These are phyloP conservation scores for Agriopis leucophaearia DNA, from an alignment of 2,888 invertebrate species.

Conservation along the genomic window DNA sequence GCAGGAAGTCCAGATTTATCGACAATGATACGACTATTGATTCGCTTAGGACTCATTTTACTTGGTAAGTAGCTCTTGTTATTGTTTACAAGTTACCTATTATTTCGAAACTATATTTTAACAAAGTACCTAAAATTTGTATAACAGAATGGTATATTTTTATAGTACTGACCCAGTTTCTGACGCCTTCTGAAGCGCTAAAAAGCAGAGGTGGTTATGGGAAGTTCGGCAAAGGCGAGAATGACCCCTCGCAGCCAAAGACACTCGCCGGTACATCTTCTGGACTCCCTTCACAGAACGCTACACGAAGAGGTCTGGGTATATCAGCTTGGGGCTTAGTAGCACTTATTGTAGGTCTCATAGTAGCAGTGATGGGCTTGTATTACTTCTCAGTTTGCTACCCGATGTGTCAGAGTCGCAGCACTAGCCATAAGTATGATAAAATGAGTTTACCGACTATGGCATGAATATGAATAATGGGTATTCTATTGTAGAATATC, in stretches of 20 bases:
- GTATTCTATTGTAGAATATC: slow-evolving; percentile 46
- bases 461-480: slow-evolving; percentile 48
- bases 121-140: no score
- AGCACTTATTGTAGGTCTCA: slow-evolving; percentile 80
- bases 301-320: slow-evolving; percentile 73
- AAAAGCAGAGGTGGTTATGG: slow-evolving; percentile 50
- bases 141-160: slow-evolving; percentile 36
- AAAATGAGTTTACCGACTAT: slow-evolving; percentile 83
- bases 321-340: slow-evolving; percentile 90
- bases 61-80: slow-evolving; percentile 62
- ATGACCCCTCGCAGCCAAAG: slow-evolving; percentile 54
- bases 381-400: slow-evolving; percentile 90
- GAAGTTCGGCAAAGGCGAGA: slow-evolving; percentile 49
- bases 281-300: slow-evolving; percentile 61
- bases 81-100: slow-evolving; percentile 30
- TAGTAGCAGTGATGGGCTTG: slow-evolving; percentile 81
- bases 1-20: slow-evolving; percentile 57
- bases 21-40: slow-evolving; percentile 65
- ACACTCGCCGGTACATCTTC: slow-evolving; percentile 59
- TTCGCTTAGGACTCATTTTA: slow-evolving; percentile 63
- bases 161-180: slow-evolving; percentile 64
- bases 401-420: slow-evolving; percentile 83
- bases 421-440: slow-evolving; percentile 83
- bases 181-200: slow-evolving; percentile 58
- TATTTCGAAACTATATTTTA: slow-evolving; percentile 9